These are phyloP conservation scores for Rhinoptilus africanus DNA, from an alignment of 2,113 vertebrate species.

Conservation along the genomic window DNA sequence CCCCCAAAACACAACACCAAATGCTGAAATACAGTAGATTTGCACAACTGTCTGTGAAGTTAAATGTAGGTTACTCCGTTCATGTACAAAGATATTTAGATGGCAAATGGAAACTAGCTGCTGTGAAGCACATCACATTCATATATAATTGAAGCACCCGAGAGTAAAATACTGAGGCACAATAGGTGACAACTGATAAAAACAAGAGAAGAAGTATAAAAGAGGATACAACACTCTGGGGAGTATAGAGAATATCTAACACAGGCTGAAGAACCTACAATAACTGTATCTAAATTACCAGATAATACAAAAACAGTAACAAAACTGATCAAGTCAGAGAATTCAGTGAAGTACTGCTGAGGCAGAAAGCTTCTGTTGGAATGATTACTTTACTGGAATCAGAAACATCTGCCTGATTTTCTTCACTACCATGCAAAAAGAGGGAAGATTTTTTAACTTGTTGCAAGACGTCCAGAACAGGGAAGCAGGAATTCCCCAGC, in stretches of 20 bases:
- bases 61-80: slow-evolving; percentile 68
- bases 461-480: neutral
- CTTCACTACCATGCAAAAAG: neutral
- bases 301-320: slow-evolving; percentile 65
- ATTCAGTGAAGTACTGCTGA: neutral
- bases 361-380: slow-evolving; percentile 8
- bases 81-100: slow-evolving; percentile 64
- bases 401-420: neutral
- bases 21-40: slow-evolving; percentile 16
- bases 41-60: slow-evolving; percentile 53
- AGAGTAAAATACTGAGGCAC: slow-evolving; percentile 72
- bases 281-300: slow-evolving; percentile 69
- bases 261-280: slow-evolving; percentile 64
- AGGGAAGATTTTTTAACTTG: neutral
- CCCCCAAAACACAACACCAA: neutral
- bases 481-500: neutral
- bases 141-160: slow-evolving; percentile 78
- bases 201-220: slow-evolving; percentile 68
- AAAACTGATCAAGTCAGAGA: slow-evolving; percentile 9
- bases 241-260: slow-evolving; percentile 54
- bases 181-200: slow-evolving; percentile 76
- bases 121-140: slow-evolving; percentile 67
- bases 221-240: slow-evolving; percentile 67
- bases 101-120: slow-evolving; percentile 63
- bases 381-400: neutral